Evolutionary conservation across 64 coral and sea anemone genomes (phyloP).

Genomic region (Dendronephthya gigantea): DNA sequence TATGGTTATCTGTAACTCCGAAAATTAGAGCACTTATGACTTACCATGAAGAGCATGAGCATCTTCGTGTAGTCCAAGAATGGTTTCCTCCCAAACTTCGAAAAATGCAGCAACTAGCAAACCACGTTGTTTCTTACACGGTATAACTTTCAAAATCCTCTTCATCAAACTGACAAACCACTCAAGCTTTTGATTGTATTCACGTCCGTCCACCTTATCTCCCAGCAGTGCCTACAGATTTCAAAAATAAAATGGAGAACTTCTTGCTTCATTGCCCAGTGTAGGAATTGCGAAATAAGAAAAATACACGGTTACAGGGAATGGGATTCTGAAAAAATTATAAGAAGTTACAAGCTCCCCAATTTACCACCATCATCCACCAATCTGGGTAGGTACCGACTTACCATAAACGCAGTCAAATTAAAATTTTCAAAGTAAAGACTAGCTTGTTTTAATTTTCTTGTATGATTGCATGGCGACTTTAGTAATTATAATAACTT

Average conservation of each 20-base stretch:
- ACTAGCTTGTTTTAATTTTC: too few species aligned
- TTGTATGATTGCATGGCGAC: too few species aligned
- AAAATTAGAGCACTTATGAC: not conserved
- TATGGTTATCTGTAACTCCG: not conserved
- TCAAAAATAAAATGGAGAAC: not conserved
- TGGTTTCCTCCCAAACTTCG: slow-evolving; percentile 95
- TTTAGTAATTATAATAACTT: too few species aligned
- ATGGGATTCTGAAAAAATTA: too few species aligned
- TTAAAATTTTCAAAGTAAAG: too few species aligned
- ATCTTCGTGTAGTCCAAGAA: slow-evolving; percentile 65
- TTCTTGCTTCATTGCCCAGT: not conserved
- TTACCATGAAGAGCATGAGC: slow-evolving; percentile 27
- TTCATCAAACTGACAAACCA: slow-evolving; percentile 56
- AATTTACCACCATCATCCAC: too few species aligned
- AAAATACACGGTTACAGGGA: too few species aligned
- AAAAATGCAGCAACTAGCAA: slow-evolving; percentile 62
- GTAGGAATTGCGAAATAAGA: too few species aligned
- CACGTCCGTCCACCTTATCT: slow-evolving; percentile 46
- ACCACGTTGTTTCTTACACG: slow-evolving; percentile 58
- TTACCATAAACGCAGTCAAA: too few species aligned
- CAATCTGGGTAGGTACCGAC: too few species aligned
- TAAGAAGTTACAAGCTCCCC: too few species aligned
- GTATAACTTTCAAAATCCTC: slow-evolving; percentile 51
- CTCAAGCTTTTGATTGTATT: slow-evolving; percentile 43
- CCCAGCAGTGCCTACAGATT: slow-evolving; percentile 39